Conservation (phyloP, 1,140 invertebrate genomes). For the Ganaspis sp. region DNA sequence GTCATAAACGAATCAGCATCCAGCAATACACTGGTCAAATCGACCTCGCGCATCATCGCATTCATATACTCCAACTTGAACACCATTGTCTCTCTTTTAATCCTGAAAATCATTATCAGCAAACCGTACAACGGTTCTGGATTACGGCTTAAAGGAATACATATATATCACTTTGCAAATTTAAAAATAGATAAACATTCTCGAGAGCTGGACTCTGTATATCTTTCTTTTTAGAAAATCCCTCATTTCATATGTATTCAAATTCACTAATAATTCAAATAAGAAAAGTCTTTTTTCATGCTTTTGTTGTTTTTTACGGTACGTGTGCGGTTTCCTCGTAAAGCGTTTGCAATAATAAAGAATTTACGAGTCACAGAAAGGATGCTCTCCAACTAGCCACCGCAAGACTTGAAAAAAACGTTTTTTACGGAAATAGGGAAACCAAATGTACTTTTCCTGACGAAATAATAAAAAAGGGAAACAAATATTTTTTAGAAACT, state of each 20-base stretch:
- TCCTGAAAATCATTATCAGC: constrained; percentile 33
- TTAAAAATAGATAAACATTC: not conserved
- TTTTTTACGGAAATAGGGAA: not conserved
- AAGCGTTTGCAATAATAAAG: not conserved
- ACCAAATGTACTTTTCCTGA: not conserved
- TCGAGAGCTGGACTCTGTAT: too few relatives aligned
- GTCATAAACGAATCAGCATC: constrained; percentile 40
- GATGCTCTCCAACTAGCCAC: not conserved
- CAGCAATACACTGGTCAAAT: constrained; percentile 37
- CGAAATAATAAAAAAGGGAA: too few relatives aligned
- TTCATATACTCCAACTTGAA: constrained; percentile 22
- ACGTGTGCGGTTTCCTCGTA: not conserved
- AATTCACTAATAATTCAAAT: not conserved
- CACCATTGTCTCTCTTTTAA: constrained; percentile 36
- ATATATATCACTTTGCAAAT: not conserved
- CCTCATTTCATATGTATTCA: not conserved
- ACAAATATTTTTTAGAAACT: too few relatives aligned
- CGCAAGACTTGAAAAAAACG: not conserved
- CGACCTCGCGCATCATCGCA: constrained; percentile 25
- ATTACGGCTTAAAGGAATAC: too few relatives aligned
- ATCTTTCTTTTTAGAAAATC: not conserved
- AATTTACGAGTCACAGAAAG: not conserved
- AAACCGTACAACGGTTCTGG: not conserved
- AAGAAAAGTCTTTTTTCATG: not conserved
- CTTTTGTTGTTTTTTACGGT: not conserved